Conservation (phyloP, 2,797 vertebrate species). For the Lindbergichthys nudifrons region DNA sequence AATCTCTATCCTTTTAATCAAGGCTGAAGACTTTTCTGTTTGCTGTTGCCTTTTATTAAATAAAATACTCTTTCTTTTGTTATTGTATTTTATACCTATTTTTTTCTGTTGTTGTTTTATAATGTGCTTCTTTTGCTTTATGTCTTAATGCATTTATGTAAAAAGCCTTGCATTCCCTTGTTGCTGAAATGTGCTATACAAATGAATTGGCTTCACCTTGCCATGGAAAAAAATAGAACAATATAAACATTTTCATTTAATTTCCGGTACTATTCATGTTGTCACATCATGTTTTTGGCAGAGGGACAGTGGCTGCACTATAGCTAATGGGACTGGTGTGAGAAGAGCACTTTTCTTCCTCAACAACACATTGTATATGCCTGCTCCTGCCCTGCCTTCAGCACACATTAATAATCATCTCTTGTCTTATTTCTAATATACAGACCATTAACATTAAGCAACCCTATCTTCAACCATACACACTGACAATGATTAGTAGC, state of each 20-base stretch:
- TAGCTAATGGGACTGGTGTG: constrained; percentile 44
- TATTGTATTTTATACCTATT: too few species aligned
- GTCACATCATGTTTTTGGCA: constrained; percentile 16
- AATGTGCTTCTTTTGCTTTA: too few species aligned
- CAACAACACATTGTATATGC: constrained; percentile 39
- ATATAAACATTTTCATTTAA: neutral
- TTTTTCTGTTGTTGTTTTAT: too few species aligned
- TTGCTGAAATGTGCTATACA: too few species aligned
- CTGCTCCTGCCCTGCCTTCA: constrained; percentile 31
- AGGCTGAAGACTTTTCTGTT: too few species aligned
- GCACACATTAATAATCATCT: constrained; percentile 69
- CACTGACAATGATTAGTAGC: constrained; percentile 68
- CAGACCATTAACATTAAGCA: constrained; percentile 59
- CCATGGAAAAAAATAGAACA: neutral
- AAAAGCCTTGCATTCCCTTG: too few species aligned
- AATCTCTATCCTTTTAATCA: too few species aligned
- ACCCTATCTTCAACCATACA: constrained; percentile 48
- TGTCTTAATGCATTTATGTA: too few species aligned
- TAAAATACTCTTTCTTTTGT: too few species aligned
- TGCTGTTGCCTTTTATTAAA: too few species aligned
- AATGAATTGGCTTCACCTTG: too few species aligned
- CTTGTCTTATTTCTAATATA: constrained; percentile 56
- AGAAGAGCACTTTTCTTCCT: constrained; percentile 20
- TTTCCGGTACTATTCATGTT: neutral
- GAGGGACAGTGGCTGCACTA: constrained; percentile 6